phyloP scores from a whole-genome alignment of 2,113 vertebrate genomes.

The Chloropsis cyanopogon region DNA sequence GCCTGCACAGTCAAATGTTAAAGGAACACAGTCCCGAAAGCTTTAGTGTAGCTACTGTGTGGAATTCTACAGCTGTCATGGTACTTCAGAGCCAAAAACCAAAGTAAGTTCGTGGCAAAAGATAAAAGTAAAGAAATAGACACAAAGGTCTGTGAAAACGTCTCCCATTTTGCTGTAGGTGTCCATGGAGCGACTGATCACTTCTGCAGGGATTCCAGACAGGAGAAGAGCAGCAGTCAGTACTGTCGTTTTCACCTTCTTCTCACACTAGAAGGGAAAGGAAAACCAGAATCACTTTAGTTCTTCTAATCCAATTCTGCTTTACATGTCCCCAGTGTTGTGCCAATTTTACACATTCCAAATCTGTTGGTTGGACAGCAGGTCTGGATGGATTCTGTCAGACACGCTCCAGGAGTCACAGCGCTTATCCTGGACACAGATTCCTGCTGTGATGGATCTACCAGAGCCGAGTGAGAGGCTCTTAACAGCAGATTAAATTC shows the following conservation, averaged over 20 bases:
- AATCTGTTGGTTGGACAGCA: fast-evolving
- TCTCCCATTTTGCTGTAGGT: constrained; percentile 97
- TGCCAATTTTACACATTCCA: background rate
- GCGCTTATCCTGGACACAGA: background rate
- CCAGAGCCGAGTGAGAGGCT: background rate
- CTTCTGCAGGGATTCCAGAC: constrained; percentile 93
- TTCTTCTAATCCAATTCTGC: background rate
- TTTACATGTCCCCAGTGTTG: background rate
- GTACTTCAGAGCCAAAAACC: constrained; percentile 79
- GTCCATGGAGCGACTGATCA: constrained; percentile 96
- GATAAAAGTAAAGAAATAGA: constrained; percentile 97
- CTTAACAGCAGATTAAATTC: background rate
- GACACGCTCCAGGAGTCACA: background rate
- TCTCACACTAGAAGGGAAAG: constrained; percentile 80
- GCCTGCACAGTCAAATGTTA: constrained; percentile 24
- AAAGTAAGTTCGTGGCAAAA: constrained; percentile 86
- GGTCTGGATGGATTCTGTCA: background rate
- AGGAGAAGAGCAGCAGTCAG: constrained; percentile 91
- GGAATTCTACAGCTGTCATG: constrained; percentile 64
- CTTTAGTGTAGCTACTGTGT: background rate
- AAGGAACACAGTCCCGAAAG: constrained; percentile 12
- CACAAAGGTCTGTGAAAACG: constrained; percentile 94
- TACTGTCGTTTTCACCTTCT: constrained; percentile 90
- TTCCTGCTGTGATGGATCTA: background rate
- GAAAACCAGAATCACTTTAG: background rate